Evolutionary conservation across 2,888 invertebrate species (phyloP).

Genomic region (Kryphioiulus occultus): DNA sequence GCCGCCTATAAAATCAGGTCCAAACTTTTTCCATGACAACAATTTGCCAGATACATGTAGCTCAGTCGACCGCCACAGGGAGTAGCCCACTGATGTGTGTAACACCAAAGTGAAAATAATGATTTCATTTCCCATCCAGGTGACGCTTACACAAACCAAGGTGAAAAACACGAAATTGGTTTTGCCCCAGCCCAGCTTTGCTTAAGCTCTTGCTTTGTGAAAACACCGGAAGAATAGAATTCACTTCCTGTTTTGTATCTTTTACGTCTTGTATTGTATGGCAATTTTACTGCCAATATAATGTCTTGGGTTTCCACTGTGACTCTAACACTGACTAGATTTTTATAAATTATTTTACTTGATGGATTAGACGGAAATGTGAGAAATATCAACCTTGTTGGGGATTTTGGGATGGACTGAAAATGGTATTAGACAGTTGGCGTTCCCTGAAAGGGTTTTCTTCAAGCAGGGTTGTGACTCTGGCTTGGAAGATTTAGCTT

Average conservation of each 20-base stretch:
- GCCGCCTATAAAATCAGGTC: conserved; percentile 12
- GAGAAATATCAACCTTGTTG: neutral
- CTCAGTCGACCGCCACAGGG: neutral
- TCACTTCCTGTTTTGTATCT: no score
- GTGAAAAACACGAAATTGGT: neutral
- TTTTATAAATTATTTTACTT: no score
- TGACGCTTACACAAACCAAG: neutral
- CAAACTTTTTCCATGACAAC: conserved; percentile 1
- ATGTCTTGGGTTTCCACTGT: no score
- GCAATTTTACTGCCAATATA: no score
- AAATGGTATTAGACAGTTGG: no score
- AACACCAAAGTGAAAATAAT: conserved; percentile 1
- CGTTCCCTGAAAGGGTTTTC: no score
- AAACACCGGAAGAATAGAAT: neutral
- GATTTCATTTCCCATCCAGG: conserved; percentile 12
- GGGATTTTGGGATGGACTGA: no score
- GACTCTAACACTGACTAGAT: no score
- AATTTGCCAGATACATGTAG: neutral
- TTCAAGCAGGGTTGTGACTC: no score
- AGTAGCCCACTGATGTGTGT: neutral
- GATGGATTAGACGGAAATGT: neutral
- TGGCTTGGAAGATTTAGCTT: no score
- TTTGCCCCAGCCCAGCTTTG: neutral
- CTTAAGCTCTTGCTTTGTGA: neutral
- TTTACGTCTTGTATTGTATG: no score